phyloP scores from a whole-genome alignment of 2,888 invertebrate genomes.

The Thymelicus lineola region DNA sequence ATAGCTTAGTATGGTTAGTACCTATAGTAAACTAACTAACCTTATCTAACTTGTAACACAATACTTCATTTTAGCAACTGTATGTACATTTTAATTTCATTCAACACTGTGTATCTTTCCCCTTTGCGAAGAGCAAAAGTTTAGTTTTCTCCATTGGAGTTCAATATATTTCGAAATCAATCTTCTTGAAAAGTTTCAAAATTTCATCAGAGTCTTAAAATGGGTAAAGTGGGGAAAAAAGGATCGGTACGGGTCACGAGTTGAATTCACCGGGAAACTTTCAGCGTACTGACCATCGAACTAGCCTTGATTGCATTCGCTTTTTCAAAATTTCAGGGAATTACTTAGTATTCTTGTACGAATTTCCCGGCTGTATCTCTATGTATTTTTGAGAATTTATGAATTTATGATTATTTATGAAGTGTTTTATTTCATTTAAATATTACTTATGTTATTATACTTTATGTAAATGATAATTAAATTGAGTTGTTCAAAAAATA shows the following conservation, averaged over 20 bases:
- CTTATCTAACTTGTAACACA: not conserved
- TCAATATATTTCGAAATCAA: slow-evolving; percentile 59
- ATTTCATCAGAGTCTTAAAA: slow-evolving; percentile 71
- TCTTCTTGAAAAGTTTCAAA: slow-evolving; percentile 65
- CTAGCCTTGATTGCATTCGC: slow-evolving; percentile 72
- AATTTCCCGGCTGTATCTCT: slow-evolving; percentile 26
- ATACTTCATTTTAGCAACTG: slow-evolving; percentile 31
- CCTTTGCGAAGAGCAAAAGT: slow-evolving; percentile 42
- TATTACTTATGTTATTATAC: no score
- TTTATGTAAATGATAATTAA: no score
- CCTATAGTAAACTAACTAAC: no score
- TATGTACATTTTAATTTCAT: slow-evolving; percentile 5
- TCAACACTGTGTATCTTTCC: slow-evolving; percentile 19
- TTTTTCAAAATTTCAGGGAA: slow-evolving; percentile 67
- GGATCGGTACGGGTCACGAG: slow-evolving; percentile 63
- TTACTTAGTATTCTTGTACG: slow-evolving; percentile 54
- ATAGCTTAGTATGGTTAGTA: no score
- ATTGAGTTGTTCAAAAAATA: no score
- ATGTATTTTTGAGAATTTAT: not conserved
- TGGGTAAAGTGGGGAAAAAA: slow-evolving; percentile 65
- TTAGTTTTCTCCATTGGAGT: slow-evolving; percentile 50
- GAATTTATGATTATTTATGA: no score
- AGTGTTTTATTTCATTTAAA: no score
- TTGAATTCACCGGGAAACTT: slow-evolving; percentile 66
- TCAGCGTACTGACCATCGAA: slow-evolving; percentile 63